A percentile compares a stretch with the other conserved stretches of the same genome.
These are phyloP conservation scores for Leptocoma aspasia DNA, from an alignment of 2,113 vertebrate genomes.

Conservation along the genomic window DNA sequence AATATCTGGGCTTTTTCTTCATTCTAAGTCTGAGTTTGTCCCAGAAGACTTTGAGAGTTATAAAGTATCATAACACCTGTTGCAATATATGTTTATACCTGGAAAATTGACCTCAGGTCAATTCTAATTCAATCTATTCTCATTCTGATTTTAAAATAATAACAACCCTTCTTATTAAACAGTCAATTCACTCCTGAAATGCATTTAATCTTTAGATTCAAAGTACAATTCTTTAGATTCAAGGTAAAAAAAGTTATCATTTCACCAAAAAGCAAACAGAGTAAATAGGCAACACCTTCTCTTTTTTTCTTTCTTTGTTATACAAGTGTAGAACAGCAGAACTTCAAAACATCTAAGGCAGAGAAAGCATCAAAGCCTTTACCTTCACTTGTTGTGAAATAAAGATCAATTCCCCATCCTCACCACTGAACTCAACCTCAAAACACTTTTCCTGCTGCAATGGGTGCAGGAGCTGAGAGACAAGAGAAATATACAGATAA, in stretches of 20 bases:
- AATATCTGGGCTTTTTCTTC: not conserved
- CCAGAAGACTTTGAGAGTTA: not conserved
- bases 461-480: not conserved
- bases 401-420: not conserved
- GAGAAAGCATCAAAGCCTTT: not conserved
- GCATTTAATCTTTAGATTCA: not conserved
- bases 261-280: not conserved
- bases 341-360: not conserved
- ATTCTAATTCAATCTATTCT: not conserved
- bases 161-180: not conserved
- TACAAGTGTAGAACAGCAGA: not conserved
- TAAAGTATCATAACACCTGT: not conserved
- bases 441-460: not conserved
- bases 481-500: not conserved
- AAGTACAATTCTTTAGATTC: not conserved
- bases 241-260: not conserved
- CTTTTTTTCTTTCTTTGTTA: not conserved
- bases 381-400: not conserved
- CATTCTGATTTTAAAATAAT: not conserved
- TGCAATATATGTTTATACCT: not conserved
- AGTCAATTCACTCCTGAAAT: not conserved
- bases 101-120: not conserved
- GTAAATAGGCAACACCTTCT: not conserved
- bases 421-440: not conserved
- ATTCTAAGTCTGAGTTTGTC: not conserved